These are phyloP conservation scores for Diorhabda carinulata DNA, from an alignment of 1,140 invertebrate species.

Conservation along the genomic window DNA sequence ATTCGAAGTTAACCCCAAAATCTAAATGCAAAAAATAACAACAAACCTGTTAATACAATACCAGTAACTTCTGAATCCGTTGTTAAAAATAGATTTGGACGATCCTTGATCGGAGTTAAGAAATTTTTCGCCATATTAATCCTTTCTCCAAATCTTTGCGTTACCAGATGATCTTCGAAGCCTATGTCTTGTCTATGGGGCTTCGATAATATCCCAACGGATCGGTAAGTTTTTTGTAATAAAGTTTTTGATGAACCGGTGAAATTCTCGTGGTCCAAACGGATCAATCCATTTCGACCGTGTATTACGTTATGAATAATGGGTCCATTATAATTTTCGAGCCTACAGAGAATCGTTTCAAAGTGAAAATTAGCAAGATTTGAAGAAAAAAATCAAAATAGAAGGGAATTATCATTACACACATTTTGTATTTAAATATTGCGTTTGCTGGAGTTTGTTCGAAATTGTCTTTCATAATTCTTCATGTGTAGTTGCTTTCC, in stretches of 20 bases:
- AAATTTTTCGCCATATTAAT: slow-evolving; percentile 62
- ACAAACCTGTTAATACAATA: slow-evolving; percentile 32
- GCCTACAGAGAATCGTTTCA: background rate
- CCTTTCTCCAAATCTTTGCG: slow-evolving; percentile 52
- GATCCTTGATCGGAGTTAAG: slow-evolving; percentile 55
- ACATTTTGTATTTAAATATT: too few relatives aligned
- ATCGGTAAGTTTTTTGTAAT: slow-evolving; percentile 42
- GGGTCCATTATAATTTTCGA: background rate
- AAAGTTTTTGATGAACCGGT: slow-evolving; percentile 45
- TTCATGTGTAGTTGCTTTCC: too few relatives aligned
- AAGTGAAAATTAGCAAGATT: too few relatives aligned
- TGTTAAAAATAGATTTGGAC: slow-evolving; percentile 65
- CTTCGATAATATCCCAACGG: slow-evolving; percentile 38
- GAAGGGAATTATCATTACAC: too few relatives aligned
- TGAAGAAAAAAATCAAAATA: too few relatives aligned
- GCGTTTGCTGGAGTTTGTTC: too few relatives aligned
- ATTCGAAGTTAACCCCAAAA: too few relatives aligned
- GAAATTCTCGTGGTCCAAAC: slow-evolving; percentile 9
- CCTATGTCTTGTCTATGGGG: slow-evolving; percentile 46
- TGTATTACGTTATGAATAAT: background rate
- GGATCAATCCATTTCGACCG: background rate
- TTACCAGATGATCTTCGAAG: slow-evolving; percentile 41
- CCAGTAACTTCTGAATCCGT: slow-evolving; percentile 56
- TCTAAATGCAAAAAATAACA: too few relatives aligned
- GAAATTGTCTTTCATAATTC: too few relatives aligned